Base-by-base conservation (phyloP, 2,888 invertebrate genomes). In the Atherix ibis region DNA sequence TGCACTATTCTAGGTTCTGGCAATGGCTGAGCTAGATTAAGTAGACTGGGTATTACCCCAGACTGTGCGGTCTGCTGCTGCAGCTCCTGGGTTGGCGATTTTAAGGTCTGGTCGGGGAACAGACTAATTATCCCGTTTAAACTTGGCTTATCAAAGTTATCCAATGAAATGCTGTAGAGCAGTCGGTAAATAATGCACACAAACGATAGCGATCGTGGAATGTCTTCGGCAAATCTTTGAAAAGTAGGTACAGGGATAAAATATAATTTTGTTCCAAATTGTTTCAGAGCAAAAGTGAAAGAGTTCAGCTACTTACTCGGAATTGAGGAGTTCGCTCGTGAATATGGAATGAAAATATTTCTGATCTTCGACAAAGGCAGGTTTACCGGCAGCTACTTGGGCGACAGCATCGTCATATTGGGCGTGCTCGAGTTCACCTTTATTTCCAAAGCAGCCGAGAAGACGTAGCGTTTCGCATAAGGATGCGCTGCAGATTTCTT, bases 401-500 rank as follows among this genome's bases (percentile, higher is more conserved):
- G n/a, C 50, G 40, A 62, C 46, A 42, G 55, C 22, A 50, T 52
- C 48, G 29, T 50, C 49, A 14, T 38, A 41, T 2, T 50, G 54
- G 39, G 63, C 58, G 36, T 58, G 62, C 39, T 69, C 68, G 14
- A 72, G 48, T 18, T 61, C 59, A 0, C 62, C 63, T 41, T 65
- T 66, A 15, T 58, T 55, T 1, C 65, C 64, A 48, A 98, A 98
- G 61, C 95, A 95, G 4, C 97, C 97, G 31, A 97, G 66, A 27
- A 91, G 66, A 13, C 92, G 71, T 31, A 98, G 67, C 1, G 95
- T 91, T 53, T 95, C 91, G 50, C 91, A 89, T 15, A 98, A 65
- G 45, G 88, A 92, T 27, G 89, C 85, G 62, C 83, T 82, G 49
- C 94, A 91, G 43, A 97, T 87, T 71, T 98, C 97, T 43, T 88